Evolutionary conservation across 53 echinoderm and acorn worm genomes (phyloP), one percentile per base, ranked within the genome.

Genomic region (Temnopleurus reevesii): DNA sequence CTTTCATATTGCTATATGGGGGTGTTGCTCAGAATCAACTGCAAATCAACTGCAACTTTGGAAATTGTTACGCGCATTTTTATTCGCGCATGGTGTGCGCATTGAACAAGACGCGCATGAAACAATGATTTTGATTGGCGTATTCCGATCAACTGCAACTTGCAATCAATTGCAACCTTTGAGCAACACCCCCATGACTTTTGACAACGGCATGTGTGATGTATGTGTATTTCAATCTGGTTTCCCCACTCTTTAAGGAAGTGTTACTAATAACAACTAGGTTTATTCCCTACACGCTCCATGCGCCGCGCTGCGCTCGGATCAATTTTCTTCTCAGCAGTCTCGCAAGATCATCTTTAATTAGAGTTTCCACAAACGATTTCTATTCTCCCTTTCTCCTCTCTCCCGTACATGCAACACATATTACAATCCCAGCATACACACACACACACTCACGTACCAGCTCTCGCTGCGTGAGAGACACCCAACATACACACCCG

Each of bases 251-350:
- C 36, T 41, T 71, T 12, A 21, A 38, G 19, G n/a, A 35, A 41
- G 38, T 38, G 21, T 21, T 71, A 71, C 2, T n/a, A 8, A 18
- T 21, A 43, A 21, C 71, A 71, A 71, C n/a, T 2, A 41, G 41
- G 71, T 36, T 21, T 36, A 47, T 17, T 79, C 79, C 79, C 79
- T 28, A 76, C 45, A 76, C 76, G 76, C 44, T 44, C 76, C 45
- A 49, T 49, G 25, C 79, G 24, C 24, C 79, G 17, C 24, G 9
- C 49, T 49, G 28, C 21, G 47, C 79, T 49, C 12, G 46, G 79
- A 79, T 79, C 79, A 79, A 79, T 79, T 79, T 49, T 79, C 79
- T 79, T 18, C 79, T 49, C 79, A 41, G 9, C 79, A 79, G 49
- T 49, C 49, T 49, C 49, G 49, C 79, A 46, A 79, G 79, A 79